Conservation (phyloP, 2,888 invertebrate genomes). For the Scotopteryx bipunctaria region DNA sequence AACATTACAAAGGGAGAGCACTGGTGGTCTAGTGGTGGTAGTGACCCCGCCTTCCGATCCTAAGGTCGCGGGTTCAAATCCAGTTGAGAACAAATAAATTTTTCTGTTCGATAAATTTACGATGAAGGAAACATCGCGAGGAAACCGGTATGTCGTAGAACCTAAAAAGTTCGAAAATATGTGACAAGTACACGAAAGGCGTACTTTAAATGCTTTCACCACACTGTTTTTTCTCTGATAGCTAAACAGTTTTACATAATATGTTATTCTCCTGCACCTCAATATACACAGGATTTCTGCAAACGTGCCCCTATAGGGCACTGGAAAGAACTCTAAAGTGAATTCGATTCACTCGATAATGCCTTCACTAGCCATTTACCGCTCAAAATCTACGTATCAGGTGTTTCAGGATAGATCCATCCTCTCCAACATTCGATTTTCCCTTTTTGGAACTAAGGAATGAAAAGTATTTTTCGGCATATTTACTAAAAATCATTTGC, state of each 20-base stretch:
- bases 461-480: too few species aligned
- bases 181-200: too few species aligned
- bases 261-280: not conserved
- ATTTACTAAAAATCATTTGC: too few species aligned
- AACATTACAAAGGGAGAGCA: too few species aligned
- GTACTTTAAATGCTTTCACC: not conserved
- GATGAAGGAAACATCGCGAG: not conserved
- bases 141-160: too few species aligned
- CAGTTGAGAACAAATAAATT: too few species aligned
- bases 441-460: slow-evolving; percentile 25
- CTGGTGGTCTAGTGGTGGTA: too few species aligned
- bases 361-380: slow-evolving; percentile 28
- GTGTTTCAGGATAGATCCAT: slow-evolving; percentile 26
- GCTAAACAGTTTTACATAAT: not conserved
- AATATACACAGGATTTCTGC: slow-evolving; percentile 1
- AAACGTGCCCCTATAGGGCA: slow-evolving; percentile 26
- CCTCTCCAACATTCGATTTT: slow-evolving; percentile 21
- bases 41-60: too few species aligned
- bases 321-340: slow-evolving; percentile 28
- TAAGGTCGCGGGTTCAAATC: too few species aligned
- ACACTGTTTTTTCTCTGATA: slow-evolving; percentile 1
- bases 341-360: slow-evolving; percentile 28
- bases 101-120: too few species aligned
- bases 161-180: too few species aligned
- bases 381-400: slow-evolving; percentile 27